Evolutionary conservation across 1,140 invertebrate species (phyloP).

Genomic region (Drosophila sproati): DNA sequence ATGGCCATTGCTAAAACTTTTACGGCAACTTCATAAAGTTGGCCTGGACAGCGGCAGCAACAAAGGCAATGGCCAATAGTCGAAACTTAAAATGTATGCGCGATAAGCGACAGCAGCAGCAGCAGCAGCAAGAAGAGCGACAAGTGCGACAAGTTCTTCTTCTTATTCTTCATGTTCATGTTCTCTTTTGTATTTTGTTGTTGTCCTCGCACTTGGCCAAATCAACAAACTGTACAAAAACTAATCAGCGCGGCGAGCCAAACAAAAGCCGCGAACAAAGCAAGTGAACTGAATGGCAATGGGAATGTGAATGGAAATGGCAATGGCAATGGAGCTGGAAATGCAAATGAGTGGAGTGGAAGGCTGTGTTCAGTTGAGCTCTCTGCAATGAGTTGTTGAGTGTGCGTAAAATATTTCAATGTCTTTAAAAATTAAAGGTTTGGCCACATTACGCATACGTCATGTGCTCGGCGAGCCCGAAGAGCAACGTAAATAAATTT

Average conservation of each 20-base stretch:
- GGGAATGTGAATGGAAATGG: conserved; percentile 17
- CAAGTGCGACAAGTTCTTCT: conserved; percentile 21
- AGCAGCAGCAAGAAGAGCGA: conserved; percentile 18
- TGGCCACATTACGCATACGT: conserved; percentile 55
- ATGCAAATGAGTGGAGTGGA: conserved; percentile 11
- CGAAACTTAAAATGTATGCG: conserved; percentile 63
- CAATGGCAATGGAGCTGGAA: neutral
- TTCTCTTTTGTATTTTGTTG: conserved; percentile 34
- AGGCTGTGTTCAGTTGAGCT: neutral
- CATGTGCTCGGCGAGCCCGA: conserved; percentile 36
- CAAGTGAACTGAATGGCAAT: conserved; percentile 4
- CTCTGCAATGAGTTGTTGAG: neutral
- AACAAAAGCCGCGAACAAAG: conserved; percentile 61
- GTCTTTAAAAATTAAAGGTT: conserved; percentile 59
- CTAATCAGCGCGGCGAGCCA: conserved; percentile 65
- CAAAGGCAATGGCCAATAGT: conserved; percentile 66
- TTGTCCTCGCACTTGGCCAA: conserved; percentile 25
- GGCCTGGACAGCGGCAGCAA: conserved; percentile 40
- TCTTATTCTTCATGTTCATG: neutral
- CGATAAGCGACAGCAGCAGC: conserved; percentile 59
- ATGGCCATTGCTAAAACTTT: conserved; percentile 42
- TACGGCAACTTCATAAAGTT: conserved; percentile 42
- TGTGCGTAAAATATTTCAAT: neutral
- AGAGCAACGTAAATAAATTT: conserved; percentile 74
- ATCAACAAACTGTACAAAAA: conserved; percentile 52